A percentile compares a stretch with the other conserved stretches of the same genome.
Conservation (phyloP, 1,140 invertebrate genomes). For the Oedothorax gibbosus region DNA sequence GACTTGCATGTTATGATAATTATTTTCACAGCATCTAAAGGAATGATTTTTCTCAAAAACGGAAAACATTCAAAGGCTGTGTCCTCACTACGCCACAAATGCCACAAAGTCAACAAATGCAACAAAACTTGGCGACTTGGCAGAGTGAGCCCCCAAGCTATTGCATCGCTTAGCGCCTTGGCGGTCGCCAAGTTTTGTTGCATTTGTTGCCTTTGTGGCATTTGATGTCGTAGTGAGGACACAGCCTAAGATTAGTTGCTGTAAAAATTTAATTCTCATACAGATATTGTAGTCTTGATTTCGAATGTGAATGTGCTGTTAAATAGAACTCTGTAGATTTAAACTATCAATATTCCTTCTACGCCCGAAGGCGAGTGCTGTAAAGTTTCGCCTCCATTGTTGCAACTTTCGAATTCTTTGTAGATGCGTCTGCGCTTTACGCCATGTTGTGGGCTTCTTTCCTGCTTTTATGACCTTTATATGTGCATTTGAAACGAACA, state of each 20-base stretch:
- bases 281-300: conserved; percentile 14
- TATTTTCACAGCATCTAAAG: too few relatives aligned
- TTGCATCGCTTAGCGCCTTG: too few relatives aligned
- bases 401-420: conserved; percentile 18
- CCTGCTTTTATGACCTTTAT: conserved; percentile 31
- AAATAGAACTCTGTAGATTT: not conserved
- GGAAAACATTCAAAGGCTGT: too few relatives aligned
- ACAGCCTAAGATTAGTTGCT: not conserved
- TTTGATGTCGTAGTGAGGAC: too few relatives aligned
- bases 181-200: too few relatives aligned
- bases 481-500: conserved; percentile 27
- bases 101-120: too few relatives aligned
- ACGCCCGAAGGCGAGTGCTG: not conserved
- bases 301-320: not conserved
- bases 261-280: conserved; percentile 10
- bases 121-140: too few relatives aligned
- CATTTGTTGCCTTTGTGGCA: too few relatives aligned
- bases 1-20: too few relatives aligned
- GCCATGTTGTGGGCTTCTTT: conserved; percentile 11
- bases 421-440: conserved; percentile 26
- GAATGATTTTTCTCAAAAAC: too few relatives aligned
- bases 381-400: not conserved
- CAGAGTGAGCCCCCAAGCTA: too few relatives aligned
- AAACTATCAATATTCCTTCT: conserved; percentile 10
- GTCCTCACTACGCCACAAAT: too few relatives aligned